Percentiles rank a stretch among this genome's conserved stretches.
phyloP scores from a whole-genome alignment of 2,888 invertebrate genomes.

The Leucania comma region DNA sequence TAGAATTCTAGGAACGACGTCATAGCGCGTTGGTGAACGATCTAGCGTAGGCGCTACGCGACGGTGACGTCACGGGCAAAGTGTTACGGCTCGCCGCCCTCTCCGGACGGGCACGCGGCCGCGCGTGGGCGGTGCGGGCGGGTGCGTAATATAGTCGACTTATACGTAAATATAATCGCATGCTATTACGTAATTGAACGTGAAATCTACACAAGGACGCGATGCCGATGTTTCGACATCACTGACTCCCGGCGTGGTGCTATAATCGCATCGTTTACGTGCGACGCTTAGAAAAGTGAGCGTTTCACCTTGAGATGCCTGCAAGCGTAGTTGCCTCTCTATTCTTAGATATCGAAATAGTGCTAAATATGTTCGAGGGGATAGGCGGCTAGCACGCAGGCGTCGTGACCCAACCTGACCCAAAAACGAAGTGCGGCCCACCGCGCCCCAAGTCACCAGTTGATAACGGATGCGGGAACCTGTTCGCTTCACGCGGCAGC shows the following conservation, averaged over 20 bases:
- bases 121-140: conserved; percentile 68
- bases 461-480: conserved; percentile 87
- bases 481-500: conserved; percentile 77
- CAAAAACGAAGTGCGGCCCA: conserved; percentile 86
- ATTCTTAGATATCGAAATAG: conserved; percentile 85
- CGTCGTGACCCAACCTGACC: conserved; percentile 90
- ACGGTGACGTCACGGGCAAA: conserved; percentile 86
- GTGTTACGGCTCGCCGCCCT: conserved; percentile 73
- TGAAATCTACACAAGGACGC: conserved; percentile 88
- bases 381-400: conserved; percentile 83
- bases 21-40: conserved; percentile 78
- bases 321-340: conserved; percentile 83
- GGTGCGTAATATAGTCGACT: conserved; percentile 72
- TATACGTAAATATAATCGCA: conserved; percentile 81
- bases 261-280: conserved; percentile 87
- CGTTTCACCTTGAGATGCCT: conserved; percentile 87
- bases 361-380: conserved; percentile 80
- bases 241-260: conserved; percentile 80
- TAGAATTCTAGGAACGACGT: conserved; percentile 80
- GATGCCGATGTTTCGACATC: conserved; percentile 81
- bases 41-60: conserved; percentile 83
- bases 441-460: conserved; percentile 83
- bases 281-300: conserved; percentile 88
- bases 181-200: conserved; percentile 85
- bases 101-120: conserved; percentile 65